Evolutionary conservation across 2,113 vertebrate genomes (phyloP).

Genomic region (Passer montanus): DNA sequence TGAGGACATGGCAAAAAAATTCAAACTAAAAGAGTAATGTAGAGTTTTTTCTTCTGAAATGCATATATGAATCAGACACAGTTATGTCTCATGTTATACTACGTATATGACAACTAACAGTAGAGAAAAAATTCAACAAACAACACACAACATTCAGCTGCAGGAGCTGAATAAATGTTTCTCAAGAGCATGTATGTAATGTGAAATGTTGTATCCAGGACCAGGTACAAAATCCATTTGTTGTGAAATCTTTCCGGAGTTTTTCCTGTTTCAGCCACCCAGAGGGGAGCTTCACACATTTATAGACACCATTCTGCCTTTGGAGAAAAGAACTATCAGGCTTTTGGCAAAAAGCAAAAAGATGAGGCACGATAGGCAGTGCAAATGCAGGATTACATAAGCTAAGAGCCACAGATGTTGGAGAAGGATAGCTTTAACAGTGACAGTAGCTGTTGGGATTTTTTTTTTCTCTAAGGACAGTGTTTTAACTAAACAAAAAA

Average conservation of each 20-base stretch:
- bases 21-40: background rate
- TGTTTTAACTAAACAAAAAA: background rate
- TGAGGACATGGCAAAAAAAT: background rate
- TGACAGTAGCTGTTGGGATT: background rate
- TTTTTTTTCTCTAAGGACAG: background rate
- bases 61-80: background rate
- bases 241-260: background rate
- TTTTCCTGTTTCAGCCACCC: background rate
- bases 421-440: background rate
- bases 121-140: background rate
- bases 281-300: background rate
- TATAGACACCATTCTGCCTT: background rate
- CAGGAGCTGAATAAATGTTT: background rate
- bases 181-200: background rate
- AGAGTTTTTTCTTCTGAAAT: background rate
- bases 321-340: background rate
- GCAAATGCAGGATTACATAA: background rate
- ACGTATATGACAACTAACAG: background rate
- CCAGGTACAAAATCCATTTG: background rate
- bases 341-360: background rate
- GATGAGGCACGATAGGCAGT: background rate
- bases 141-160: background rate
- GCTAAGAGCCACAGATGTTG: background rate
- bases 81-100: background rate
- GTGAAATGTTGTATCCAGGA: background rate